Conservation (phyloP, 1,140 invertebrate species). For the Papilio machaon region DNA sequence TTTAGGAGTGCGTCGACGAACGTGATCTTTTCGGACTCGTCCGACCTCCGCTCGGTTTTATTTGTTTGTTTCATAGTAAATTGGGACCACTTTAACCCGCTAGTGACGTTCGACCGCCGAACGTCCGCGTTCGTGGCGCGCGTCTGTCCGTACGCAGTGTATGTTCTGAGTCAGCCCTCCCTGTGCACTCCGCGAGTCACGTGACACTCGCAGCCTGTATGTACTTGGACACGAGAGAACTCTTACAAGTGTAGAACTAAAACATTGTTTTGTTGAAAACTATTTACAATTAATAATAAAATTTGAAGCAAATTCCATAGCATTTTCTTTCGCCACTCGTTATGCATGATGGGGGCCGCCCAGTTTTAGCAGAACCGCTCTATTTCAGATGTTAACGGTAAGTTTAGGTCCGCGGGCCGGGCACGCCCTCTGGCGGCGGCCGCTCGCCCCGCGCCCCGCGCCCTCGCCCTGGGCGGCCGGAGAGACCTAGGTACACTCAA, state of each 20-base stretch:
- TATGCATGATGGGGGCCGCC: slow-evolving; percentile 72
- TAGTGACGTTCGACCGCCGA: slow-evolving; percentile 50
- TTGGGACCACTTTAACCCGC: slow-evolving; percentile 76
- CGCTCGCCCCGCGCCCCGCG: slow-evolving; percentile 35
- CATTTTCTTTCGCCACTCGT: slow-evolving; percentile 71
- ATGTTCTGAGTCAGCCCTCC: slow-evolving; percentile 41
- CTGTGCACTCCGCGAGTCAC: slow-evolving; percentile 52
- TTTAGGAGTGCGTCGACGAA: slow-evolving; percentile 32
- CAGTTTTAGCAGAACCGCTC: slow-evolving; percentile 73
- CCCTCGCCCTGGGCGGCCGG: slow-evolving; percentile 42
- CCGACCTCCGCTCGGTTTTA: neutral
- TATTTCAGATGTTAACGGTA: slow-evolving; percentile 82
- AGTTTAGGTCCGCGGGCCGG: slow-evolving; percentile 70
- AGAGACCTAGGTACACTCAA: slow-evolving; percentile 53
- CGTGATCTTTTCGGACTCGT: neutral
- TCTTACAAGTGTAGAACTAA: slow-evolving; percentile 52
- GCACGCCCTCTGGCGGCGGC: slow-evolving; percentile 55
- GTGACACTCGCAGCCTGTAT: neutral
- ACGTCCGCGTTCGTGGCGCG: neutral
- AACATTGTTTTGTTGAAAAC: slow-evolving; percentile 57
- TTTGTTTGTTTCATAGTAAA: slow-evolving; percentile 74
- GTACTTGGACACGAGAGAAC: slow-evolving; percentile 43
- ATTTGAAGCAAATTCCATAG: slow-evolving; percentile 76
- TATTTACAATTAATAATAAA: slow-evolving; percentile 72
- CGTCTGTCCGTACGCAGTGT: slow-evolving; percentile 7